Base-by-base conservation (phyloP, 1,140 invertebrate species). In the Caligus rogercresseyi region DNA sequence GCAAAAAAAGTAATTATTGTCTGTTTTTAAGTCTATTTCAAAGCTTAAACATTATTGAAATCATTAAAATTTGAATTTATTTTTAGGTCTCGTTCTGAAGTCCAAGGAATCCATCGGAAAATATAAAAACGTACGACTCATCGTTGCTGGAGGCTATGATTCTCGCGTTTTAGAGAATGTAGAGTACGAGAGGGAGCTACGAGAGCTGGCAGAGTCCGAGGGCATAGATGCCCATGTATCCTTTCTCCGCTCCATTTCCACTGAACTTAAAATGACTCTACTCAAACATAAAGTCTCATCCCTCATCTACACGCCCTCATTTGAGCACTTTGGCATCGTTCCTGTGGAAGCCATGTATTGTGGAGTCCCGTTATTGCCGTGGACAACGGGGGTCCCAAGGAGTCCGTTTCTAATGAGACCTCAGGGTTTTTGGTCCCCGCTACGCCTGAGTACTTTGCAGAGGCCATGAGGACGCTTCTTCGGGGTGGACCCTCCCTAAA, bases 251-350 rank as follows among this genome's bases (percentile, higher is more conserved):
- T 96, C 91, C 0, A 85, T 90, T 14, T 83, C 80, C 66, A 91
- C 96, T 72, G 75, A 79, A 57, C 78, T 85, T 52, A 97, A 97
- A 75, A 78, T 87, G 21, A 78, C 82, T 2, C 72, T 98, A 16
- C 74, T 99, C 2, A 76, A 81, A 54, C 14, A 18, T 15, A 71
- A 81, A 63, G 83, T 84, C 69, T 78, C 81, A 66, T 82, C 84
- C 70, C 73, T 98, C 2, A 69, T 99, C 15, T 99, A 99, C 67
- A 99, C 96, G 18, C 96, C 96, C 2, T 79, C 83, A 0, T 89
- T 89, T 72, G 96, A 99, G 73, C 96, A 99, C 77, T 99, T 99
- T 80, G 96, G 96, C 3, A 99, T 99, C 70, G 96, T 99, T 4
- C 96, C 96, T 1, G 74, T 99, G 57, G 96, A 99, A 78, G 92